Conservation (phyloP, 1,140 invertebrate genomes). For the Conus ventricosus region DNA sequence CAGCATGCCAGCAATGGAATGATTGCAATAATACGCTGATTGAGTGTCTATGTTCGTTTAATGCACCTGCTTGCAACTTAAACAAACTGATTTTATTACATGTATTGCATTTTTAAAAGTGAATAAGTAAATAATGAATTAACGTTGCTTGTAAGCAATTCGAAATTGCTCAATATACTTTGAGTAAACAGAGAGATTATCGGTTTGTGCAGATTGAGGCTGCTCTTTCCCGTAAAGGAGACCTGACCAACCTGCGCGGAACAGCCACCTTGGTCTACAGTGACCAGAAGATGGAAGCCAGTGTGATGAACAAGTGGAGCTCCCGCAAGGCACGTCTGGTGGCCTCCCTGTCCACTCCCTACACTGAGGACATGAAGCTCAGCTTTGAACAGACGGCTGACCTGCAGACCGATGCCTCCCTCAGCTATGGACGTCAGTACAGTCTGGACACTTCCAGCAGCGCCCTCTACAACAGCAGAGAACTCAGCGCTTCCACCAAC, state of each 20-base stretch:
- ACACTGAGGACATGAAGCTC: conserved; percentile 26
- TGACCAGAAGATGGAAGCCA: conserved; percentile 28
- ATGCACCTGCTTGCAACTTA: no score
- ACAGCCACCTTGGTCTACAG: not conserved
- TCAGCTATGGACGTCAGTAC: conserved; percentile 28
- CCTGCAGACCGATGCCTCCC: conserved; percentile 11
- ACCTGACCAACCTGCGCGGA: conserved; percentile 29
- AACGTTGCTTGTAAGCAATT: not conserved
- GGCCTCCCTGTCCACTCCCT: conserved; percentile 31
- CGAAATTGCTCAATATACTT: no score
- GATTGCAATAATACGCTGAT: no score
- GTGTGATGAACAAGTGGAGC: conserved; percentile 24
- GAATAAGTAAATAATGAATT: not conserved
- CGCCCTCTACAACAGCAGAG: not conserved
- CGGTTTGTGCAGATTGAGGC: conserved; percentile 13
- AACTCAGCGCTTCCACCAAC: conserved; percentile 9
- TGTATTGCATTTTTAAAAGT: no score
- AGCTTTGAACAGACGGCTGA: conserved; percentile 25
- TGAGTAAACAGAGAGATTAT: no score
- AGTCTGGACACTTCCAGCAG: conserved; percentile 19
- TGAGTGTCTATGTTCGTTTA: no score
- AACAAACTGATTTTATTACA: no score
- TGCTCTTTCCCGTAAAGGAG: conserved; percentile 17
- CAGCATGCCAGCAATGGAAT: no score
- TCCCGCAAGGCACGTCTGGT: conserved; percentile 5